Percentiles rank a stretch among this genome's conserved stretches.
These are phyloP conservation scores for Gymnopithys bicolor DNA, from an alignment of 2,797 vertebrate genomes.

Conservation along the genomic window DNA sequence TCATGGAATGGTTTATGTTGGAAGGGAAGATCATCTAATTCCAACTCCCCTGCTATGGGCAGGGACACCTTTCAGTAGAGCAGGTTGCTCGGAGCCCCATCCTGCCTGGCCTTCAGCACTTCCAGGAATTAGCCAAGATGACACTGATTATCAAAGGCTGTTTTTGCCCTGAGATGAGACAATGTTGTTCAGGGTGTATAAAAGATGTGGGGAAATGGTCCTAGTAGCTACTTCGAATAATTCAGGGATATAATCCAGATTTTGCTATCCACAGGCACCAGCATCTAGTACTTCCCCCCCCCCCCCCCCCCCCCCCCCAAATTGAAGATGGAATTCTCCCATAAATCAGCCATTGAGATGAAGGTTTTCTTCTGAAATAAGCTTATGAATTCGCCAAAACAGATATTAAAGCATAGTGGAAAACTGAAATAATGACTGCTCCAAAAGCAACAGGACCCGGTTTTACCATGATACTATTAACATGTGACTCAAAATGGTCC, in stretches of 20 bases:
- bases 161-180: background rate
- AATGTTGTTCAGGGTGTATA: background rate
- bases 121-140: background rate
- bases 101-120: too few species aligned
- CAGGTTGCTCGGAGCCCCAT: background rate
- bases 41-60: fast-evolving
- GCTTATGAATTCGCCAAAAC: background rate
- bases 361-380: background rate
- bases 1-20: background rate
- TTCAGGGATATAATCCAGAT: background rate
- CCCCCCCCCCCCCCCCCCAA: too few species aligned
- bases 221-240: background rate
- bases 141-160: background rate
- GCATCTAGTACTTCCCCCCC: background rate
- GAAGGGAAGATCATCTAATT: background rate
- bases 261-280: background rate
- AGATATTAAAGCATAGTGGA: background rate
- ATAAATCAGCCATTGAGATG: background rate
- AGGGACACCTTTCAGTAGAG: background rate
- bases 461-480: background rate
- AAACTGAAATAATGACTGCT: background rate
- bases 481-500: background rate
- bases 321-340: background rate
- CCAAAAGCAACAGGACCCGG: background rate
- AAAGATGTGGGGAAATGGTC: background rate